Base-by-base conservation (phyloP, 2,113 vertebrate species). In the Esox niger region DNA sequence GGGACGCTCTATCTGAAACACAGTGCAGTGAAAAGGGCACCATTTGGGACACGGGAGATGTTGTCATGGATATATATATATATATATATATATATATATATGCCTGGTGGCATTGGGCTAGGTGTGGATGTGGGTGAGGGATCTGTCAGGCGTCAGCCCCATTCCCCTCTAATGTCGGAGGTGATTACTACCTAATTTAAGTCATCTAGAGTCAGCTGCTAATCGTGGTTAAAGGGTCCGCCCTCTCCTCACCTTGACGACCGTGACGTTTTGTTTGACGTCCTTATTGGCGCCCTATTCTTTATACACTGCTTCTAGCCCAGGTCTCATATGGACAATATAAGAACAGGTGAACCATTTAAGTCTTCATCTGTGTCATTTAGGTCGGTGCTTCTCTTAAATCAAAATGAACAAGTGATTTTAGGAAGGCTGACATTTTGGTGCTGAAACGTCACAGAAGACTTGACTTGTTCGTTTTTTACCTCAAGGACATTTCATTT, bases 91-190 rank as follows among this genome's bases (percentile, higher is more conserved):
- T n/a, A n/a, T n/a, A n/a, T n/a, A n/a, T n/a, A n/a, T 78, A n/a
- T n/a, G 70, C 66, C 69, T 63, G 23, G 35, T 69, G 64, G 31
- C 54, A 69, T 9, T 38, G 15, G 35, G 2, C 6, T 38, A 13
- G 2, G 35, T 38, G 35, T 38, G 35, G 15, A 13, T 13, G 35
- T 9, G 35, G 10, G 11, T 15, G 35, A 38, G 68, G 69, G 87
- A 86, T 68, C 75, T 57, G 59, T 86, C 87, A 79, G 79, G 84
- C 75, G 59, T 82, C 81, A 38, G 73, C 66, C n/a, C 77, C 56
- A 57, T 83, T 89, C 84, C 87, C 84, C 85, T 90, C 79, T 81
- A 86, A 84, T 82, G 85, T 85, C 80, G 62, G 62, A 83, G 78
- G 86, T 81, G 88, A 88, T 87, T 86, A 81, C 65, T 46, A 67